Base-by-base conservation (phyloP, 2,888 invertebrate genomes). In the Ochropacha duplaris region DNA sequence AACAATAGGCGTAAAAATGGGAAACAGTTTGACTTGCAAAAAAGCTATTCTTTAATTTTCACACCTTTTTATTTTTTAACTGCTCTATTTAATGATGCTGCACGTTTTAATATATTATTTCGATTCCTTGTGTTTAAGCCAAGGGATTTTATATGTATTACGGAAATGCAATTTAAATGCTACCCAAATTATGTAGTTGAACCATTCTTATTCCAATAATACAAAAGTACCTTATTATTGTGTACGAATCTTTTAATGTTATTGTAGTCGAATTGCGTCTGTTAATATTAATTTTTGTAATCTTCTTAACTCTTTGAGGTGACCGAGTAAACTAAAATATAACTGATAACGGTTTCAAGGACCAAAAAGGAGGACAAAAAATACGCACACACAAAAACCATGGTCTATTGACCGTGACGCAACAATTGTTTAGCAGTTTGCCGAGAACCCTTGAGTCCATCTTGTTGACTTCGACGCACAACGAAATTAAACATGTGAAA, bases 391-490 rank as follows among this genome's bases (percentile, higher is more conserved):
- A 82, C 78, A 89, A 89, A 89, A 88, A 85, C 81, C 87, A 74
- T 81, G 79, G 66, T 84, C 86, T 90, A 90, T 91, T 92, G 90
- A 90, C 90, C 90, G 80, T 92, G 90, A 91, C 88, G 91, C 87
- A 92, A 91, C 86, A 81, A 92, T 90, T 92, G 91, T 92, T 91
- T 90, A 88, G 86, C 84, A 88, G 87, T 89, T 90, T 87, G 84
- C 83, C 81, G 83, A 84, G 84, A 83, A 80, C 84, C 83, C 88
- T 84, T 83, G 75, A 88, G 87, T 87, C 88, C 86, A 85, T 85
- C 90, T 91, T 88, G 90, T 92, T 92, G 92, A 92, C 92, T 90
- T 79, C 87, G 72, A 81, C 79, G 80, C 79, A 77, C 36, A 36
- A 79, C 75, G 77, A 90, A 88, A 87, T 85, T 82, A 81, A 84